Percentiles rank a stretch among this genome's conserved stretches.
Evolutionary conservation across 2,888 invertebrate species (phyloP).

Genomic region (Aspidapion aeneum): DNA sequence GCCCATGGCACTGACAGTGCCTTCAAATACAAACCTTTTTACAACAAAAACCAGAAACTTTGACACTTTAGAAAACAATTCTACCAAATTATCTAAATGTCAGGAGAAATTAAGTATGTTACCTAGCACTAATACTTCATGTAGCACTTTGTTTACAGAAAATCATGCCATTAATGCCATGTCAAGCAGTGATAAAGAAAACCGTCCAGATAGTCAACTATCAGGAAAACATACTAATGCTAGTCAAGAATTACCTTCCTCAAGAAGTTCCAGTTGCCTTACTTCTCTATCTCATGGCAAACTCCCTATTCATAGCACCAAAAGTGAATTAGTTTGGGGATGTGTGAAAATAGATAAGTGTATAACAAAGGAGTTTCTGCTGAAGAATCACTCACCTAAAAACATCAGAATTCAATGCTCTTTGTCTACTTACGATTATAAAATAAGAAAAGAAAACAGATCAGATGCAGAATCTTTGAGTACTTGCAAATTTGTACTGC

Average conservation of each 20-base stretch:
- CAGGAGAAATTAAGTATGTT: conserved; percentile 20
- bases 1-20: too few species aligned
- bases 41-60: too few species aligned
- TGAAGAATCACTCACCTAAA: conserved; percentile 56
- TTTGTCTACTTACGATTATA: conserved; percentile 51
- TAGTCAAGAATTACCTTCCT: conserved; percentile 14
- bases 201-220: conserved; percentile 2
- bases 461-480: conserved; percentile 42
- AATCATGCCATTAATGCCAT: conserved; percentile 25
- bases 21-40: too few species aligned
- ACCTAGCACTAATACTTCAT: conserved; percentile 31
- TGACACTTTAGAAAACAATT: conserved; percentile 4
- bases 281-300: conserved; percentile 42
- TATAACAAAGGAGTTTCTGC: conserved; percentile 52
- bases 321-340: conserved; percentile 57
- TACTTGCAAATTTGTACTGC: conserved; percentile 47
- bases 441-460: conserved; percentile 40
- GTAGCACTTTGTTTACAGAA: conserved; percentile 30
- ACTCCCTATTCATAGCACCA: conserved; percentile 55
- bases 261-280: conserved; percentile 40
- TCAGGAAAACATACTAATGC: conserved; percentile 7
- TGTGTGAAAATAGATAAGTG: conserved; percentile 55
- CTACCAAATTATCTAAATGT: neutral
- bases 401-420: conserved; percentile 54
- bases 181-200: neutral